These are phyloP conservation scores for Stratiomys singularior DNA, from an alignment of 2,888 invertebrate genomes.

Conservation along the genomic window DNA sequence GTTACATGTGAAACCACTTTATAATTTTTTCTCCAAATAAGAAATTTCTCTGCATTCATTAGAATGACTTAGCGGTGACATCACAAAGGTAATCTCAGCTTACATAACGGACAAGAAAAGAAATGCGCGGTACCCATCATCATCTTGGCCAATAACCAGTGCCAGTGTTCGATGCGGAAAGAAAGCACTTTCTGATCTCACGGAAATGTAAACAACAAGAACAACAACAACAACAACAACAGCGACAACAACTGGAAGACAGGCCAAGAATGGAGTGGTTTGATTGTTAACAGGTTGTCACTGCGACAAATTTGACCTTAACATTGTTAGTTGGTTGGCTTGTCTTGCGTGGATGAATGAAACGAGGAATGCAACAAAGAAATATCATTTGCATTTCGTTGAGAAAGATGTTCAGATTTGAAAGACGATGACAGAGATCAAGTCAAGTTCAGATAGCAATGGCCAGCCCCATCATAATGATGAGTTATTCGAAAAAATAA, in stretches of 20 bases:
- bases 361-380: no score
- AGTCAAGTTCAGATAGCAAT: no score
- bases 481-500: no score
- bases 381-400: no score
- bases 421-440: no score
- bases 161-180: neutral
- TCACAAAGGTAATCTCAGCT: slow-evolving; percentile 22
- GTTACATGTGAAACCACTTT: neutral
- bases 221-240: no score
- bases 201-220: slow-evolving; percentile 9
- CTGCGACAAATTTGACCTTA: neutral
- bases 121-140: neutral
- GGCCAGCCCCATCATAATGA: no score
- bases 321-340: no score
- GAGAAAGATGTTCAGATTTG: no score
- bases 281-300: slow-evolving; percentile 3
- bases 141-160: neutral
- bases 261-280: neutral
- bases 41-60: neutral
- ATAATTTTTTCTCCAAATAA: neutral
- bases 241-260: no score
- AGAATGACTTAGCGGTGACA: slow-evolving; percentile 27
- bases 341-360: no score
- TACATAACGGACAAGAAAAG: slow-evolving; percentile 24
- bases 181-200: slow-evolving; percentile 1